These are phyloP conservation scores for Prunella himalayana DNA, from an alignment of 2,113 vertebrate genomes.

Conservation along the genomic window DNA sequence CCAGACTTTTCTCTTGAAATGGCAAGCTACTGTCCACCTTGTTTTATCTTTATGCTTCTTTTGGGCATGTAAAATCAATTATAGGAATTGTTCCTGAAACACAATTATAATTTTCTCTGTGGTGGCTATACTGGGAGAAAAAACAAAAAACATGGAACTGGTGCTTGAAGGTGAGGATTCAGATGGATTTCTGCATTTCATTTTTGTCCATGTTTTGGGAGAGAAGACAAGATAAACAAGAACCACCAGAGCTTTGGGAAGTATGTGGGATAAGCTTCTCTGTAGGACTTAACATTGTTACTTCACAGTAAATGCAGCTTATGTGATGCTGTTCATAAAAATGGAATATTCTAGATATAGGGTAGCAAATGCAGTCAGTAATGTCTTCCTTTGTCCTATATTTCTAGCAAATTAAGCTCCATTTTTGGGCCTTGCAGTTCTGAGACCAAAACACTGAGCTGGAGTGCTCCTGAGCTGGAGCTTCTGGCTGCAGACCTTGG, in stretches of 20 bases:
- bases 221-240: background rate
- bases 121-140: background rate
- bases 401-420: background rate
- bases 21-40: background rate
- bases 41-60: background rate
- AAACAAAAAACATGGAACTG: background rate
- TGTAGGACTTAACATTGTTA: fast-evolving
- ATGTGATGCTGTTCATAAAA: background rate
- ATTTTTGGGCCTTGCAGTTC: background rate
- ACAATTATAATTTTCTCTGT: background rate
- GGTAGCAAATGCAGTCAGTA: background rate
- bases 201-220: background rate
- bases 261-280: background rate
- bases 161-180: background rate
- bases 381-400: background rate
- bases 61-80: background rate
- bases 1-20: background rate
- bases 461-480: background rate
- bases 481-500: background rate
- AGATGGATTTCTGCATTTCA: background rate
- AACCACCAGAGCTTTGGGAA: background rate
- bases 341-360: fast-evolving
- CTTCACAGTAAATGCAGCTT: background rate
- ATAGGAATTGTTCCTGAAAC: background rate
- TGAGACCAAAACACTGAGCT: background rate